Base-by-base conservation (phyloP, 2,888 invertebrate species). In the Hyles lineata region DNA sequence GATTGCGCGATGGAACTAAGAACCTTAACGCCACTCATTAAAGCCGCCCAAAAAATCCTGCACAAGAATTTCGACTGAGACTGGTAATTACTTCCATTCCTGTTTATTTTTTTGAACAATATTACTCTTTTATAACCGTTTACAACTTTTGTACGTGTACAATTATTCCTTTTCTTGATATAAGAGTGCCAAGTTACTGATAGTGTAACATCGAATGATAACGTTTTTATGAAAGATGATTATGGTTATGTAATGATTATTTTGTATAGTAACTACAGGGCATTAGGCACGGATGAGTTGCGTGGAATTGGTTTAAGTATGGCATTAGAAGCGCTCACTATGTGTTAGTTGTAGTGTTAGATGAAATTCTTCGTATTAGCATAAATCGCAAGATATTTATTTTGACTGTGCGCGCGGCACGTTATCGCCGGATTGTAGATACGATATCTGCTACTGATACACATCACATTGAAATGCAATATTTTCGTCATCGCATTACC, bases 21-120 rank as follows among this genome's bases (percentile, higher is more conserved):
- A 72, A 97, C 98, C 0, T 95, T 99, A 52, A 97, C 97, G 75
- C 98, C 99, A 43, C 96, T 99, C 76, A 99, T 99, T 79, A 96
- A 96, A 86, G 99, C 98, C 70, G 99, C 99, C 63, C 98, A 98
- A 84, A 97, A 97, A 88, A 97, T 98, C 82, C 95, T 98, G 70
- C 96, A 96, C 81, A 97, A 97, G 85, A 93, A 85, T 80, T 91
- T 87, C 76, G 92, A 94, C 80, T 93, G 87, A 92, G 83, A 84
- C 81, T 84, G 86, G 83, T 88, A 85, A 84, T 74, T 77, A 75
- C 78, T 82, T 83, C 86, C 84, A 86, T 87, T 87, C 88, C 85
- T 79, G 74, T 78, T 79, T 79, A 79, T 82, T 81, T 84, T 84
- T 84, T 80, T 79, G 76, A 82, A 74, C 77, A 76, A 78, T 85